phyloP scores from a whole-genome alignment of 1,140 invertebrate species.

The Drosophila subpulchrella region DNA sequence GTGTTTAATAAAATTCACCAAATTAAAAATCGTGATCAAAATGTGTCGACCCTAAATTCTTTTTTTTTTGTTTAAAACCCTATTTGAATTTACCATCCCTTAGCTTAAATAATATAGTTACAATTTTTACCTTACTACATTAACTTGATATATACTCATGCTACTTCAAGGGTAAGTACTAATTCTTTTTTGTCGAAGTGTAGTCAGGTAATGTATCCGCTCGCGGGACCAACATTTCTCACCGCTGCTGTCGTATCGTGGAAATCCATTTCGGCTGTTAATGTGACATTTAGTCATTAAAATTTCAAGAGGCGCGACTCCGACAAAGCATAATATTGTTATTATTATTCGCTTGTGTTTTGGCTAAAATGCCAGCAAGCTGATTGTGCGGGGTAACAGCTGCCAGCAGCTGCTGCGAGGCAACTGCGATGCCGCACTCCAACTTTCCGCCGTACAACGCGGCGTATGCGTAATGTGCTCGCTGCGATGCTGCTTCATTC shows the following conservation, averaged over 20 bases:
- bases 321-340: conserved; percentile 70
- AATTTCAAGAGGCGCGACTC: conserved; percentile 68
- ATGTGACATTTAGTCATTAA: conserved; percentile 77
- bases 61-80: no score
- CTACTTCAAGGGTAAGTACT: no score
- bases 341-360: conserved; percentile 59
- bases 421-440: conserved; percentile 10
- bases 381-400: conserved; percentile 46
- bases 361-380: conserved; percentile 29
- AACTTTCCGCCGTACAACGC: conserved; percentile 14
- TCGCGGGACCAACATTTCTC: conserved; percentile 20
- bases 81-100: no score
- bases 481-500: conserved; percentile 44
- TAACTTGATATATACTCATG: no score
- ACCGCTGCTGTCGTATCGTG: conserved; percentile 31
- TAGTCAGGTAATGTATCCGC: conserved; percentile 5
- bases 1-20: no score
- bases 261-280: conserved; percentile 69
- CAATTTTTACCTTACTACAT: no score
- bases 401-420: conserved; percentile 58
- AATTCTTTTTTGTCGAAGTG: neutral
- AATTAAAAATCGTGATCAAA: no score
- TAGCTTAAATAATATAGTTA: no score
- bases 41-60: no score
- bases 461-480: conserved; percentile 67